A percentile compares a stretch with the other conserved stretches of the same genome.
These are phyloP conservation scores for Entomyzon cyanotis DNA, from an alignment of 2,113 vertebrate genomes.

Conservation along the genomic window DNA sequence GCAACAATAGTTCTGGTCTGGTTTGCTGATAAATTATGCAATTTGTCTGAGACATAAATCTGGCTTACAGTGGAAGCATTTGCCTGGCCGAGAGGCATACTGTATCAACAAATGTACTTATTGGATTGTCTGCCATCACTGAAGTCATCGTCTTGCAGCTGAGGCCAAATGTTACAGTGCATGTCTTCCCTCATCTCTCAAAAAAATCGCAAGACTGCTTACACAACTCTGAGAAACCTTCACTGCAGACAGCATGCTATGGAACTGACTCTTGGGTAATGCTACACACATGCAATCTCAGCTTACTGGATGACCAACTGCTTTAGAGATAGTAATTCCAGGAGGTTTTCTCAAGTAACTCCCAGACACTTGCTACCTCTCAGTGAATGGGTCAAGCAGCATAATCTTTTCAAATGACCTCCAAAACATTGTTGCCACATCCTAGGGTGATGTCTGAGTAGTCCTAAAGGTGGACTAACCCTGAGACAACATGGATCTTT, in stretches of 20 bases:
- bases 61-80: constrained; percentile 55
- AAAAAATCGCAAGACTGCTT: constrained; percentile 40
- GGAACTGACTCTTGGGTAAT: neutral
- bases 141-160: neutral
- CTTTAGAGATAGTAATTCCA: constrained; percentile 44
- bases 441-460: neutral
- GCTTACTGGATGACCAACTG: constrained; percentile 32
- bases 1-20: constrained; percentile 43
- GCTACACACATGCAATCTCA: neutral
- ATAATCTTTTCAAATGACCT: neutral
- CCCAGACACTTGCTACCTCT: constrained; percentile 32
- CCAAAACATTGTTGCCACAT: neutral
- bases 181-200: constrained; percentile 8
- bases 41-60: constrained; percentile 49
- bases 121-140: constrained; percentile 30
- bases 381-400: constrained; percentile 8
- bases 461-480: neutral
- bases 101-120: constrained; percentile 64
- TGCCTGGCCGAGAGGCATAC: neutral
- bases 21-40: constrained; percentile 15
- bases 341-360: constrained; percentile 11
- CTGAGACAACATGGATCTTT: neutral
- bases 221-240: constrained; percentile 39
- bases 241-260: neutral
- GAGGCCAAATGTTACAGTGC: constrained; percentile 3